Percentiles rank a stretch among this genome's conserved stretches.
These are phyloP conservation scores for Melanotaenia maccullochi DNA, from an alignment of 2,797 vertebrate genomes.

Conservation along the genomic window DNA sequence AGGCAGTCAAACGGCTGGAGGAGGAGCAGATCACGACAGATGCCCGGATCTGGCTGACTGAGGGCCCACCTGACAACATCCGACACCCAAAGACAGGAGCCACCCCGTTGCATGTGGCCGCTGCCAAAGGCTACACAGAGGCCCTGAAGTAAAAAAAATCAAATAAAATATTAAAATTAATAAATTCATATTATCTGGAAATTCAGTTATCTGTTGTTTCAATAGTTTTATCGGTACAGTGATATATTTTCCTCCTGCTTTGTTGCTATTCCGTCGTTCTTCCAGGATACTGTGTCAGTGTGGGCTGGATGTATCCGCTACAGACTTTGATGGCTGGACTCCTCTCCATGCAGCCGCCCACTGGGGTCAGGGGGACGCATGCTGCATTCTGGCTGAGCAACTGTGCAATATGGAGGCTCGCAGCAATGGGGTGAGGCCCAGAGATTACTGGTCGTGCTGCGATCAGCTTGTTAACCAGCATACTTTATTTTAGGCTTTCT, in stretches of 20 bases:
- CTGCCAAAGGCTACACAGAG: conserved; percentile 92
- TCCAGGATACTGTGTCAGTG: conserved; percentile 90
- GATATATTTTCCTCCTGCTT: neutral
- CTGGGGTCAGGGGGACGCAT: conserved; percentile 92
- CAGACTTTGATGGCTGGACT: conserved; percentile 91
- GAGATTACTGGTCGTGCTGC: neutral
- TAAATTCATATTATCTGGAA: no score
- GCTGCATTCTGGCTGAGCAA: conserved; percentile 87
- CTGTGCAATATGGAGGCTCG: conserved; percentile 91
- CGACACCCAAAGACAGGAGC: conserved; percentile 87
- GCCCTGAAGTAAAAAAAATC: conserved; percentile 83
- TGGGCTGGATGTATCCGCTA: conserved; percentile 87
- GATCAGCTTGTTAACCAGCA: accelerated
- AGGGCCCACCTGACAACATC: conserved; percentile 81
- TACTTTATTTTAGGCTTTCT: neutral
- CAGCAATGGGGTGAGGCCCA: conserved; percentile 86
- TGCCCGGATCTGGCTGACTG: conserved; percentile 87
- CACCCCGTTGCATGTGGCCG: conserved; percentile 90
- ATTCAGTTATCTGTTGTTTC: neutral
- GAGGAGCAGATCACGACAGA: conserved; percentile 89
- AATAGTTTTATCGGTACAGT: neutral
- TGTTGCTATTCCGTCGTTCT: neutral
- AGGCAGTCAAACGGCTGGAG: conserved; percentile 87
- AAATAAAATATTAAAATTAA: neutral
- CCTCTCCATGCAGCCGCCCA: conserved; percentile 92